phyloP scores from a whole-genome alignment of 2,113 vertebrate genomes.

The Nanorana parkeri region DNA sequence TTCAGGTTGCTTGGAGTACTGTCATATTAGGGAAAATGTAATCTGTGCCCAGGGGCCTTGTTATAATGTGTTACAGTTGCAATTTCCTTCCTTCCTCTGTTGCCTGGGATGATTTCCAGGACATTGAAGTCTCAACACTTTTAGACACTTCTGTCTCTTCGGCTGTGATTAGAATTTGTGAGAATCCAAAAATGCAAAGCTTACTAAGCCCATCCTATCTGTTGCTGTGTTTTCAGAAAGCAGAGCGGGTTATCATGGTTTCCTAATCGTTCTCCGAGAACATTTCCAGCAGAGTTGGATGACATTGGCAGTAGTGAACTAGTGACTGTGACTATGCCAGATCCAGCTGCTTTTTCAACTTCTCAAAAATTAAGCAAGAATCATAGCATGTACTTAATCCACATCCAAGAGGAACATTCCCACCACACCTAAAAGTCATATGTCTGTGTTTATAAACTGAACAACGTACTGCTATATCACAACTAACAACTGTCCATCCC shows the following conservation, averaged over 20 bases:
- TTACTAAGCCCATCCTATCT: slow-evolving; percentile 7
- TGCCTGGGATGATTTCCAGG: slow-evolving; percentile 27
- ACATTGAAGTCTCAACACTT: slow-evolving; percentile 3
- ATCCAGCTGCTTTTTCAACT: slow-evolving; percentile 8
- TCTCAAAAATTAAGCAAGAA: slow-evolving; percentile 48
- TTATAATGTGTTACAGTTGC: slow-evolving; percentile 50
- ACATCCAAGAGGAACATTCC: slow-evolving; percentile 40
- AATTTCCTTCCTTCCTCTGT: slow-evolving; percentile 53
- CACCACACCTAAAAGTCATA: slow-evolving; percentile 35
- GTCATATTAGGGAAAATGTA: not conserved
- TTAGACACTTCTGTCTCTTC: not conserved
- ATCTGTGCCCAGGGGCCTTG: slow-evolving; percentile 11
- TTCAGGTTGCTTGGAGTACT: slow-evolving; percentile 2
- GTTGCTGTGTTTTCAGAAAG: not conserved
- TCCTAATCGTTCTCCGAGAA: not conserved
- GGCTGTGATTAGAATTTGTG: not conserved
- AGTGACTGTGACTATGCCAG: slow-evolving; percentile 23
- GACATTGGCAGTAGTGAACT: slow-evolving; percentile 22
- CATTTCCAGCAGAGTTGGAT: slow-evolving; percentile 8
- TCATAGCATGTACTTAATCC: slow-evolving; percentile 20
- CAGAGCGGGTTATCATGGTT: not conserved
- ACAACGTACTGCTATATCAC: too few species aligned
- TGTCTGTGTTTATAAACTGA: too few species aligned
- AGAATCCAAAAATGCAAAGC: not conserved
- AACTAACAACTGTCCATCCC: too few species aligned